Evolutionary conservation across 1,140 invertebrate genomes (phyloP).

Genomic region (Dicyema japonicum): DNA sequence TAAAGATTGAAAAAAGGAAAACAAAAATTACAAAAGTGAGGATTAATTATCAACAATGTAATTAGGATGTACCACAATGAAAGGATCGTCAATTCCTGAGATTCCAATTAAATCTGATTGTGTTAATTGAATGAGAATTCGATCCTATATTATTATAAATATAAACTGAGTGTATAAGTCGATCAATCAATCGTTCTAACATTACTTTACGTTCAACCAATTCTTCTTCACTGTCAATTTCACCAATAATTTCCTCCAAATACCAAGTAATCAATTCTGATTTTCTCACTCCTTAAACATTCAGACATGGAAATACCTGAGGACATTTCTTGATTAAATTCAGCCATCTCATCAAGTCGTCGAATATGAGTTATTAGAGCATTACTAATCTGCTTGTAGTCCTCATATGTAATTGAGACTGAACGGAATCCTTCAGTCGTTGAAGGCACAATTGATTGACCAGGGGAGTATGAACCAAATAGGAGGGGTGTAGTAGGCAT

Average conservation of each 20-base stretch:
- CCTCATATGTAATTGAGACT: slow-evolving; percentile 35
- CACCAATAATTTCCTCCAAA: slow-evolving; percentile 46
- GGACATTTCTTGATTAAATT: slow-evolving; percentile 21
- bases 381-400: slow-evolving; percentile 64
- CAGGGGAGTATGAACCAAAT: background rate
- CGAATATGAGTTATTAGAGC: slow-evolving; percentile 59
- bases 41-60: slow-evolving; percentile 57
- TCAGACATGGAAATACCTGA: too few species aligned
- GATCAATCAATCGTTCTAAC: slow-evolving; percentile 72
- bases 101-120: background rate
- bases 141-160: slow-evolving; percentile 2
- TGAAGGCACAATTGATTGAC: background rate
- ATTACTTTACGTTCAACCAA: slow-evolving; percentile 50
- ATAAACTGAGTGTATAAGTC: slow-evolving; percentile 28
- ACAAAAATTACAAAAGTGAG: too few species aligned
- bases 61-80: slow-evolving; percentile 72
- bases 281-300: slow-evolving; percentile 31
- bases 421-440: background rate
- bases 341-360: slow-evolving; percentile 34
- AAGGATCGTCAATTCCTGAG: slow-evolving; percentile 26
- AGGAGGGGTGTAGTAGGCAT: background rate
- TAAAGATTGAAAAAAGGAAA: too few species aligned
- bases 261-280: slow-evolving; percentile 73
- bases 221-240: slow-evolving; percentile 61
- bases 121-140: slow-evolving; percentile 1